Conservation (phyloP, 2,888 invertebrate genomes). For the Theretra japonica region DNA sequence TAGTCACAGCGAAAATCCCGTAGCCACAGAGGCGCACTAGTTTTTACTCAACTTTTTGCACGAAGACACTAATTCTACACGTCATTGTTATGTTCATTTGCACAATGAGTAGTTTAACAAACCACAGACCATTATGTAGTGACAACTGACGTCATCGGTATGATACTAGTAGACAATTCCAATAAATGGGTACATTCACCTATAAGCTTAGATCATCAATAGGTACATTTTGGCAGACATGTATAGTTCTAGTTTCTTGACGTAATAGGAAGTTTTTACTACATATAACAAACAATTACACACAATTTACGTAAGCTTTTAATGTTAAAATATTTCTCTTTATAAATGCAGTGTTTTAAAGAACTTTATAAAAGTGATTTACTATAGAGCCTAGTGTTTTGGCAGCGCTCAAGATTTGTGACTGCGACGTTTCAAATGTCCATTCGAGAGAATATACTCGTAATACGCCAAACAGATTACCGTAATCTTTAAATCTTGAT, state of each 20-base stretch:
- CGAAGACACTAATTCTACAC: slow-evolving; percentile 14
- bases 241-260: neutral
- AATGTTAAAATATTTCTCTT: no score
- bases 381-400: no score
- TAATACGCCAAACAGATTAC: no score
- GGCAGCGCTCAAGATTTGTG: no score
- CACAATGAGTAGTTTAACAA: slow-evolving; percentile 24
- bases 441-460: no score
- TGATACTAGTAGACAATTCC: slow-evolving; percentile 7
- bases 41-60: slow-evolving; percentile 1
- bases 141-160: slow-evolving; percentile 23
- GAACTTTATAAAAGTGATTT: no score
- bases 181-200: slow-evolving; percentile 43
- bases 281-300: neutral
- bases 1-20: slow-evolving; percentile 7
- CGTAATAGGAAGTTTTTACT: neutral
- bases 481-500: no score
- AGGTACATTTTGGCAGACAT: slow-evolving; percentile 25
- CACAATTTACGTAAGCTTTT: no score
- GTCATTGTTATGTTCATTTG: slow-evolving; percentile 26
- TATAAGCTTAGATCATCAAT: slow-evolving; percentile 50
- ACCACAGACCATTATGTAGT: slow-evolving; percentile 8
- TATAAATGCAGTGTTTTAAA: no score
- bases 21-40: no score
- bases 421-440: no score